These are phyloP conservation scores for Tethya wilhelma DNA, from an alignment of 37 sponge, comb jelly and placozoan species.

Conservation along the genomic window DNA sequence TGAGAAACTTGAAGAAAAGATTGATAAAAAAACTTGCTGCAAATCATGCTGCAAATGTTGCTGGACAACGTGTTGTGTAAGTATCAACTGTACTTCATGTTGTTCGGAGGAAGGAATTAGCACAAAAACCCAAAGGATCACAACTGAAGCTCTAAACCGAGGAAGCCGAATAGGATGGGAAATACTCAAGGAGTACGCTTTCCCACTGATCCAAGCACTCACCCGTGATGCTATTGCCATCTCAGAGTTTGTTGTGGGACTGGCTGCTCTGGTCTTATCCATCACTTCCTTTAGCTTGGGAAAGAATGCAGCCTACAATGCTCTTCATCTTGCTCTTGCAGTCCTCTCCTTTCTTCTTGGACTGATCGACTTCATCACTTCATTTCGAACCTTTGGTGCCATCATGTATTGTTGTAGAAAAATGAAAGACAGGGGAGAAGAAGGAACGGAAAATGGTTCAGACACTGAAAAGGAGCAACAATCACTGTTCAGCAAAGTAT, in stretches of 20 bases:
- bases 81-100: background rate
- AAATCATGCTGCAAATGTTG: background rate
- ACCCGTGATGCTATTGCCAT: background rate
- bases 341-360: background rate
- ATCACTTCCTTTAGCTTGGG: background rate
- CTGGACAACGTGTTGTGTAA: background rate
- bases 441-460: background rate
- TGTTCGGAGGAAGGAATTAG: background rate
- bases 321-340: conserved; percentile 1
- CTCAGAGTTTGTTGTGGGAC: background rate
- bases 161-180: background rate
- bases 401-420: background rate
- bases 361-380: background rate
- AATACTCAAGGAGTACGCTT: background rate
- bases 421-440: background rate
- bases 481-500: too few relatives aligned
- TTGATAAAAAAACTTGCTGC: background rate
- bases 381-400: background rate
- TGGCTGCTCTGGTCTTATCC: background rate
- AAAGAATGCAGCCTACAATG: background rate
- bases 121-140: too few relatives aligned
- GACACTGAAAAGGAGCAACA: too few relatives aligned
- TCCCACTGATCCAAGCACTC: background rate
- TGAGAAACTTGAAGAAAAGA: background rate
- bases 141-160: background rate